phyloP scores from a whole-genome alignment of 2,888 invertebrate species.

The Eupithecia abbreviata region DNA sequence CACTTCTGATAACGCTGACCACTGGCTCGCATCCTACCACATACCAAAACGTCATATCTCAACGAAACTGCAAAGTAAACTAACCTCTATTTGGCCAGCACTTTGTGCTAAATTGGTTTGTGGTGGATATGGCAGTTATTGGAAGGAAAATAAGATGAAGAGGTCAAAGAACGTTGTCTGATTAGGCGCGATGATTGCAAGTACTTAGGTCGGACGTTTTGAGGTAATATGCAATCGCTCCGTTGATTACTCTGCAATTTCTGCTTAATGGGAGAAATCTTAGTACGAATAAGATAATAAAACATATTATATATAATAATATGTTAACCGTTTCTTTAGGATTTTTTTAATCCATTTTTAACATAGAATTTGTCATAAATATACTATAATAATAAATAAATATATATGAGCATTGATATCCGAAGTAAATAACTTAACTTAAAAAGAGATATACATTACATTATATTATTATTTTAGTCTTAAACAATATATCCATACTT shows the following conservation, averaged over 20 bases:
- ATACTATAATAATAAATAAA: no score
- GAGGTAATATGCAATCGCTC: slow-evolving; percentile 36
- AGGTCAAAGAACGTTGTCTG: slow-evolving; percentile 80
- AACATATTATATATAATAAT: no score
- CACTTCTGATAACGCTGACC: slow-evolving; percentile 72
- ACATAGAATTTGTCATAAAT: no score
- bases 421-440: no score
- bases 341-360: no score
- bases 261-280: neutral
- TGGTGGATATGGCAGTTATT: slow-evolving; percentile 35
- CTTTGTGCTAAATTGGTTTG: slow-evolving; percentile 45
- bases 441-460: no score
- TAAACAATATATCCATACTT: no score
- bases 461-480: no score
- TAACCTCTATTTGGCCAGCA: slow-evolving; percentile 41
- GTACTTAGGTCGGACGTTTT: slow-evolving; percentile 62
- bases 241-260: slow-evolving; percentile 1
- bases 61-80: slow-evolving; percentile 43
- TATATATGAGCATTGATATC: no score
- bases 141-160: slow-evolving; percentile 48
- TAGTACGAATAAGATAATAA: neutral
- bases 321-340: no score
- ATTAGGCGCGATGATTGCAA: slow-evolving; percentile 64
- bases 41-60: slow-evolving; percentile 52
- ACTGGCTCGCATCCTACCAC: slow-evolving; percentile 52